These are phyloP conservation scores for Callospermophilus lateralis DNA, from an alignment of 2,113 vertebrate genomes.

Conservation along the genomic window DNA sequence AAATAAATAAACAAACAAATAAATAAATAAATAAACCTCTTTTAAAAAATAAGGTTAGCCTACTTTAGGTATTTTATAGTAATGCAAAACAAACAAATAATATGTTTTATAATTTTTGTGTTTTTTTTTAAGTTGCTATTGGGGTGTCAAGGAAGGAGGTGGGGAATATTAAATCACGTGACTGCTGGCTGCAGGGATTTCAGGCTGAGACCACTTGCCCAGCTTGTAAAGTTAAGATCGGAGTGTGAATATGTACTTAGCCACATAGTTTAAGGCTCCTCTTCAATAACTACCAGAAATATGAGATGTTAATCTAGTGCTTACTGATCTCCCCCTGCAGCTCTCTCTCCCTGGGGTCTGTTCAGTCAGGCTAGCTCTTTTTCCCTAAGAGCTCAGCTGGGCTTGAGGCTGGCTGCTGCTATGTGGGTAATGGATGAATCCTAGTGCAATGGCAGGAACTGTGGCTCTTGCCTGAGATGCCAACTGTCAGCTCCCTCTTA, in stretches of 20 bases:
- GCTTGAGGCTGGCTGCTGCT: rapidly evolving
- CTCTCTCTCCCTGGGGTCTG: not conserved
- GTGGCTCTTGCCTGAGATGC: not conserved
- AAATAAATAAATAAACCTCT: not conserved
- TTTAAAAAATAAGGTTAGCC: not conserved
- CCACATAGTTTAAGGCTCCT: not conserved
- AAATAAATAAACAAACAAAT: not conserved
- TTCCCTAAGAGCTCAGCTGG: not conserved
- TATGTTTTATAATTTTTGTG: not conserved
- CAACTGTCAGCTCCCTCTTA: not conserved
- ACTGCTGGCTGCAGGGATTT: not conserved
- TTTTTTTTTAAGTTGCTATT: not conserved
- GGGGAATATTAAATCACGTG: not conserved
- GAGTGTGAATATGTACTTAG: not conserved
- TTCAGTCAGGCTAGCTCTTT: not conserved
- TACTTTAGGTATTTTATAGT: not conserved
- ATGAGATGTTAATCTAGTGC: not conserved
- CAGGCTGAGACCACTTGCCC: not conserved
- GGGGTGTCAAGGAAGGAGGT: not conserved
- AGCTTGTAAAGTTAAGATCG: no score
- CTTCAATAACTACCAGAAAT: not conserved
- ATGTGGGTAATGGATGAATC: rapidly evolving
- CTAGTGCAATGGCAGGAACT: no score
- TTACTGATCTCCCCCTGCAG: not conserved
- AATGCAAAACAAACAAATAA: not conserved